Evolutionary conservation across 1,140 invertebrate genomes (phyloP).

Genomic region (Caenorhabditis latens): DNA sequence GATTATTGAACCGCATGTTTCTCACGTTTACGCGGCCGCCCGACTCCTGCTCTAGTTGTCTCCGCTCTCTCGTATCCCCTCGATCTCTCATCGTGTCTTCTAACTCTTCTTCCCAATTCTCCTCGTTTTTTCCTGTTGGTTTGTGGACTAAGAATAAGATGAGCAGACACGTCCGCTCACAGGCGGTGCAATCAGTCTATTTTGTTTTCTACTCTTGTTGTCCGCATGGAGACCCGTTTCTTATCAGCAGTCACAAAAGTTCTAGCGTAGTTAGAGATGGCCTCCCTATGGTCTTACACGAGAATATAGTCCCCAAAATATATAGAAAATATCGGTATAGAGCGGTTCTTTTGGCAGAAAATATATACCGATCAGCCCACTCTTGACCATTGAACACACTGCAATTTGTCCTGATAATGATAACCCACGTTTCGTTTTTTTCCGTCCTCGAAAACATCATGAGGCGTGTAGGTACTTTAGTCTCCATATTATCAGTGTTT

Average conservation of each 20-base stretch:
- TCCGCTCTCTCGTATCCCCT: neutral
- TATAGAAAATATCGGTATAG: no score
- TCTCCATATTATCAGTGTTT: constrained; percentile 1
- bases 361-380: neutral
- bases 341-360: neutral
- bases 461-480: constrained; percentile 24
- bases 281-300: neutral
- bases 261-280: constrained; percentile 12
- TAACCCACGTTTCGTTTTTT: constrained; percentile 27
- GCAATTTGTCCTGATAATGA: neutral
- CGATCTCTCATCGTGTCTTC: neutral
- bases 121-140: neutral
- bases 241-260: neutral
- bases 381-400: constrained; percentile 16
- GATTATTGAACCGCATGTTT: constrained; percentile 30
- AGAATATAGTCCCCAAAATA: neutral
- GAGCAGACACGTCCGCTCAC: constrained; percentile 14
- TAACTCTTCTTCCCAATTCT: neutral
- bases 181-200: constrained; percentile 24
- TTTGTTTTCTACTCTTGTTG: constrained; percentile 16
- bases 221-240: neutral
- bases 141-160: constrained; percentile 12
- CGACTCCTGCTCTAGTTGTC: neutral
- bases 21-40: constrained; percentile 36
- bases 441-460: neutral